Base-by-base conservation (phyloP, 2,797 vertebrate genomes). In the Sebastes itinus region DNA sequence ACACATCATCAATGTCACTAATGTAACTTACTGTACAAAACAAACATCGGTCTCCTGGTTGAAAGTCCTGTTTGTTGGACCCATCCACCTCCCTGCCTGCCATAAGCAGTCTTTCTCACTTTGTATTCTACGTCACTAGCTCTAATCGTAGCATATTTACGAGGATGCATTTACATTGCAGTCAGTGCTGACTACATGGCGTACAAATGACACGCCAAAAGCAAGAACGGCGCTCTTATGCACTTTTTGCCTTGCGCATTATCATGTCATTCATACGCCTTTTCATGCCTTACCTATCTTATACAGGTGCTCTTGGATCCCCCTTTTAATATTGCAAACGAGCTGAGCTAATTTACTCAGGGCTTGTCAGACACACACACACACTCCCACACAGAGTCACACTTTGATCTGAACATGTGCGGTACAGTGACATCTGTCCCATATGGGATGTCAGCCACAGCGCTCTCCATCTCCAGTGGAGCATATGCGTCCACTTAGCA, bases 361-460 rank as follows among this genome's bases (percentile, higher is more conserved):
- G 38, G 25, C 16, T 30, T 1, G 7, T 33, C 8, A 7, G 2
- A 46, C 54, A 58, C 28, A 35, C 42, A 68, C 74, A 33, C 70
- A 65, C 49, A 60, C 65, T 66, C 52, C 35, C 54, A 58, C 23
- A 28, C 33, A 71, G 1, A 65, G 23, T 60, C 81, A 63, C 49
- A 54, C 88, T 93, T 93, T 92, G 92, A 94, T 93, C 77, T 80
- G 56, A 66, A 32, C 42, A 58, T 80, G 80, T 28, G 76, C 74
- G 82, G 63, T 75, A 65, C 68, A 64, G 77, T 78, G 28, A 75
- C 87, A 82, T 90, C 86, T 86, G 80, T 85, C 80, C 86, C 89
- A 87, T 85, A 81, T 89, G 91, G 81, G 81, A 77, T 54, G 65
- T 77, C 78, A 80, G 79, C 72, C 75, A 74, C 76, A 65, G 68